Percentiles rank a stretch among this genome's conserved stretches.
Evolutionary conservation across 2,888 invertebrate species (phyloP).

Genomic region (Orchesellides sinensis): DNA sequence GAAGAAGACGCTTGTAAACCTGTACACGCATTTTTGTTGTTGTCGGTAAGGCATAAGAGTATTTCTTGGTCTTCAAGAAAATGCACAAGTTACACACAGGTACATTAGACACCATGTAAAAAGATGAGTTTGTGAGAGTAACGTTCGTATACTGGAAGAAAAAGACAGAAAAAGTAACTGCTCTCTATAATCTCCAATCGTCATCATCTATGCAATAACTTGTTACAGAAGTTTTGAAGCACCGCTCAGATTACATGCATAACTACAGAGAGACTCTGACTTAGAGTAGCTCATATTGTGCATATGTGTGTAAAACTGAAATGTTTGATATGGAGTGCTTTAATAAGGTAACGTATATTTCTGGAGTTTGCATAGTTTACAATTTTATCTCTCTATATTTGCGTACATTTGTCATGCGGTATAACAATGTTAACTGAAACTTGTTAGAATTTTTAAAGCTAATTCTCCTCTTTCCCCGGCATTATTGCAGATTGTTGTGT

Average conservation of each 20-base stretch:
- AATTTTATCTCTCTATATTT: too few relatives aligned
- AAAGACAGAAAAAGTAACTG: conserved; percentile 5
- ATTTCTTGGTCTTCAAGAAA: not conserved
- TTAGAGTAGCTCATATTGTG: conserved; percentile 2
- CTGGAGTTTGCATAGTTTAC: not conserved
- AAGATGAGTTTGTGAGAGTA: conserved; percentile 5
- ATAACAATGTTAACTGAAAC: not conserved
- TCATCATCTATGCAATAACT: too few relatives aligned
- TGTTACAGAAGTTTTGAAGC: too few relatives aligned
- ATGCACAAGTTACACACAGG: not conserved
- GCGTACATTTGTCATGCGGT: not conserved
- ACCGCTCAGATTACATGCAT: too few relatives aligned
- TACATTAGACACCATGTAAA: not conserved
- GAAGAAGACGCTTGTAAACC: too few relatives aligned
- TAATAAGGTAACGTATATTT: conserved; percentile 6
- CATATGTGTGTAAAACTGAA: not conserved
- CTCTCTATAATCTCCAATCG: too few relatives aligned
- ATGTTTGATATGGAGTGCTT: not conserved
- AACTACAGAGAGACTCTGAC: not conserved
- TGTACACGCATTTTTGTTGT: not conserved
- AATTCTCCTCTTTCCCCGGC: conserved; percentile 15
- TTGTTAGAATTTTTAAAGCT: not conserved
- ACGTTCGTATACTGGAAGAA: conserved; percentile 13
- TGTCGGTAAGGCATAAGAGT: not conserved
- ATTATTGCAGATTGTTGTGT: too few relatives aligned